Percentiles rank a stretch among this genome's conserved stretches.
phyloP scores from a whole-genome alignment of 2,888 invertebrate genomes.

The Bimastos eiseni region DNA sequence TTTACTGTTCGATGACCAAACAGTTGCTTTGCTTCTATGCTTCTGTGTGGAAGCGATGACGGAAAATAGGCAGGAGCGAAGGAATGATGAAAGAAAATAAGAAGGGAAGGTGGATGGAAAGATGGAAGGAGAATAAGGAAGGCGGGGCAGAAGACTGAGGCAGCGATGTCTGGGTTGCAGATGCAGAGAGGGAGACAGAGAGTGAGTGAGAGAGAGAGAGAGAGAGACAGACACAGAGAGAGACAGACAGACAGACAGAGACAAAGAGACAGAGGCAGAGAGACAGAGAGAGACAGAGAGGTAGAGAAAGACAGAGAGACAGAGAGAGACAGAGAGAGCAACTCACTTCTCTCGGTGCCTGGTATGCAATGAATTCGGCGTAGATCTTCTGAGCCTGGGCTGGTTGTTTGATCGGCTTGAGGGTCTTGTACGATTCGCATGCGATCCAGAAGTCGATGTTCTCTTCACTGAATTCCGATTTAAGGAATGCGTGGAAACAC shows the following conservation, averaged over 20 bases:
- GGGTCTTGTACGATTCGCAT: conserved; percentile 65
- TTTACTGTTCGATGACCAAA: not conserved
- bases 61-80: too few relatives aligned
- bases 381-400: conserved; percentile 65
- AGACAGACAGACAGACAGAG: not conserved
- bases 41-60: too few relatives aligned
- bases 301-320: not conserved
- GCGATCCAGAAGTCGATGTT: conserved; percentile 69
- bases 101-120: too few relatives aligned
- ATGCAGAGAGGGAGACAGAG: not conserved
- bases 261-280: too few relatives aligned
- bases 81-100: too few relatives aligned
- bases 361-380: conserved; percentile 65
- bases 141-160: not conserved
- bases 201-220: not conserved
- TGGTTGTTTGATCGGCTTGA: conserved; percentile 54
- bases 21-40: not conserved
- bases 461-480: conserved; percentile 68
- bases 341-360: conserved; percentile 66
- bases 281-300: not conserved
- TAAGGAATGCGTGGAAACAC: conserved; percentile 66
- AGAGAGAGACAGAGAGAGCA: not conserved
- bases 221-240: not conserved
- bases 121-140: not conserved
- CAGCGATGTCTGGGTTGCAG: too few relatives aligned